Base-by-base conservation (phyloP, 2,888 invertebrate species). In the Kuschelorhynchus macadamiae region DNA sequence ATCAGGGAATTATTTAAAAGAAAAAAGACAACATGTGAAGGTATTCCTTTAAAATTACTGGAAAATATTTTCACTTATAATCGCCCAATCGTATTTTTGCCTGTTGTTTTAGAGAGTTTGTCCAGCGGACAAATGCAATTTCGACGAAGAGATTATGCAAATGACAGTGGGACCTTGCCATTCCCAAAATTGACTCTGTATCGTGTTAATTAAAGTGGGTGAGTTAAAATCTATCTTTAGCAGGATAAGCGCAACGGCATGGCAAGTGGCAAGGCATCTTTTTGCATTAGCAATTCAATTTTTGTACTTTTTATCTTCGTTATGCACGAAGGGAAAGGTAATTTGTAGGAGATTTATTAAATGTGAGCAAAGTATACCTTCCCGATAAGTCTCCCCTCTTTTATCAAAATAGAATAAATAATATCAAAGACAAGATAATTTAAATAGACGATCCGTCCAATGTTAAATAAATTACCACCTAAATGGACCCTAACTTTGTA, bases 131-230 rank as follows among this genome's bases (percentile, higher is more conserved):
- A 25, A 30, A 25, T 56, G 55, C 55, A 56, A 56, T 56, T 56
- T 56, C 25, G 55, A 4, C 17, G 41, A 56, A 42, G 55, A 56
- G 55, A 56, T 56, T 56, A 56, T 56, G 55, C 42, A 56, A 56
- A 56, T 56, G 17, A 8, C 42, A 18, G 16, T 12, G 42, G 55
- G 42, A 21, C 55, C 55, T 25, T 30, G 30, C 30, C 42, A 42
- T 41, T 56, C 55, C 44, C 55, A 44, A 56, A 56, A 56, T 56
- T 56, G 55, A 56, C 55, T 56, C 55, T 56, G 55, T 56, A 56
- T 56, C 55, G 55, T 56, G 55, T 56, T 56, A 56, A 56, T 56
- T 56, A 56, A 56, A 56, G 42, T 42, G 55, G 55, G 55, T 30
- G 55, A 42, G 44, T 44, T 44, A 39, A 56, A 56, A 56, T 56